phyloP scores from a whole-genome alignment of 2,797 vertebrate species.

The Leptoclinus maculatus region DNA sequence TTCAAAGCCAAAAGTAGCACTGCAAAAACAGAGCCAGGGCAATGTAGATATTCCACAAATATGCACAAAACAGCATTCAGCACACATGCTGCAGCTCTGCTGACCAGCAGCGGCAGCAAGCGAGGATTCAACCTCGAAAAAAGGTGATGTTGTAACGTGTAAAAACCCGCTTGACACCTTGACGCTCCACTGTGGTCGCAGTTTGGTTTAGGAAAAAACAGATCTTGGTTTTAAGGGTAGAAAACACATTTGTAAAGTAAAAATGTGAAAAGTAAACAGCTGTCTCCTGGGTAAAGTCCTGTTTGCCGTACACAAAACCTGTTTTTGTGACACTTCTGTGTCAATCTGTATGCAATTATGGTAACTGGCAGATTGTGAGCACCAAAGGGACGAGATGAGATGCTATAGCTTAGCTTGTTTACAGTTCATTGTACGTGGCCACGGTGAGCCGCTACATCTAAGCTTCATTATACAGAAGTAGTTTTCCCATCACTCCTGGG shows the following conservation, averaged over 20 bases:
- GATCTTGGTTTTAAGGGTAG: no score
- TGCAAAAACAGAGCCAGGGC: conserved; percentile 34
- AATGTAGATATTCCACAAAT: conserved; percentile 25
- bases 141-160: conserved; percentile 14
- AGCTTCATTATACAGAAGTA: conserved; percentile 45
- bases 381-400: conserved; percentile 13
- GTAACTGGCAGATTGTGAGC: conserved; percentile 17
- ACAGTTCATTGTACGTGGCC: conserved; percentile 41
- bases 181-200: no score
- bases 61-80: conserved; percentile 18
- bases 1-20: conserved; percentile 50
- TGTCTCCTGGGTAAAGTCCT: neutral
- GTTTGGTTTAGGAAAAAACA: no score
- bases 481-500: conserved; percentile 50
- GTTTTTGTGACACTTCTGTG: neutral
- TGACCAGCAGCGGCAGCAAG: conserved; percentile 11
- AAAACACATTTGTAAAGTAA: no score
- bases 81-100: neutral
- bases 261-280: neutral
- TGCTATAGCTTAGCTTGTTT: conserved; percentile 18
- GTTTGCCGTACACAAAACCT: no score
- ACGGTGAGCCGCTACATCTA: conserved; percentile 27
- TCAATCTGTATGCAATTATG: conserved; percentile 15
- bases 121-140: neutral
- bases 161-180: no score